These are phyloP conservation scores for Phalacrocorax pelagicus DNA, from an alignment of 2,113 vertebrate species.

Conservation along the genomic window DNA sequence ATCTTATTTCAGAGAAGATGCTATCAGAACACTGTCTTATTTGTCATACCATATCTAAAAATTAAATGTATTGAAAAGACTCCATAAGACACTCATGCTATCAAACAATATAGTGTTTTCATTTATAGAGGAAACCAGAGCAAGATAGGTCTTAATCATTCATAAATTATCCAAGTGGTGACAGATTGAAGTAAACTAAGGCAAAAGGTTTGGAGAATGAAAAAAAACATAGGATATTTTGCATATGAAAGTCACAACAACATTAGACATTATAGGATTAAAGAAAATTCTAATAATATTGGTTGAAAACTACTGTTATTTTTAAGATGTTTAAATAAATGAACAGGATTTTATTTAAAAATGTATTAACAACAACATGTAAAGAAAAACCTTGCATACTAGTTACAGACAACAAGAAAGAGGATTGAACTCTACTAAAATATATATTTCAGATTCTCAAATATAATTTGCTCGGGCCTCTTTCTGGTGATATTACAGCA, in stretches of 20 bases:
- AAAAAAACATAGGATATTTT: not conserved
- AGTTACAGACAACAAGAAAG: not conserved
- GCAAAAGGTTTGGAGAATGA: not conserved
- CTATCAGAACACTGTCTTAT: not conserved
- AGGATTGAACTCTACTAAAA: not conserved
- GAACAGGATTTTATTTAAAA: not conserved
- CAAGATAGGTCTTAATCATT: not conserved
- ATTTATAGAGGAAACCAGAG: not conserved
- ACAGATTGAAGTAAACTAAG: not conserved
- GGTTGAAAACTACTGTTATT: not conserved
- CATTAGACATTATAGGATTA: not conserved
- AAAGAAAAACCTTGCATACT: not conserved
- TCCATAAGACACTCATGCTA: not conserved
- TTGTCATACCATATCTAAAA: not conserved
- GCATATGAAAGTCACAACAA: not conserved
- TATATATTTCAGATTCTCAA: not conserved
- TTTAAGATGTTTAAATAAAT: not conserved
- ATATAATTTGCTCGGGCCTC: not conserved
- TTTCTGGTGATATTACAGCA: not conserved
- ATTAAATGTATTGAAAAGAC: not conserved
- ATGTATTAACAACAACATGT: not conserved
- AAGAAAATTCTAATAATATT: not conserved
- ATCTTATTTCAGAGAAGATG: not conserved
- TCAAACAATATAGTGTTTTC: not conserved
- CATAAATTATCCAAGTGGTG: not conserved